Evolutionary conservation across 2,888 invertebrate species (phyloP), one percentile per base, ranked within the genome.

Genomic region (Horisme vitalbata): DNA sequence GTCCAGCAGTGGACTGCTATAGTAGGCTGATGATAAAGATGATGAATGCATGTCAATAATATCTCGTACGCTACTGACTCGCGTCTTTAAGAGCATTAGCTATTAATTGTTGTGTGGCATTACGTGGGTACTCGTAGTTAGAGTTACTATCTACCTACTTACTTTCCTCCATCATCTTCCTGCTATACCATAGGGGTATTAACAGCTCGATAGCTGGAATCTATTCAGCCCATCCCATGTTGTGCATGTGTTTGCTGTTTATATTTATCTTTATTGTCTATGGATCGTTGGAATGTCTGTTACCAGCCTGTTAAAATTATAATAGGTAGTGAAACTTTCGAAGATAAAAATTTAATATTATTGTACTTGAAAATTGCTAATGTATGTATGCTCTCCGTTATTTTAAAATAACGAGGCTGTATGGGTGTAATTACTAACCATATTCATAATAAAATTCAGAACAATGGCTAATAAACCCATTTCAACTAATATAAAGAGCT

Each of bases 41-140:
- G n/a, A n/a, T n/a, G n/a, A n/a, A n/a, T 78, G 78, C 83, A 75
- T 75, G 74, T 82, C 79, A 73, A 80, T 84, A 85, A 85, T 86
- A 82, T 71, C 78, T 61, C 68, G 65, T 72, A 72, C 73, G 56
- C 59, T 62, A 35, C 65, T 79, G 85, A 86, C 68, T 87, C 86
- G 84, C 76, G 65, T 59, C 64, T 74, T 75, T 84, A 81, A 75
- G 78, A 78, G 52, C 74, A n/a, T n/a, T n/a, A n/a, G n/a, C n/a
- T n/a, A n/a, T n/a, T n/a, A n/a, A n/a, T n/a, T n/a, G n/a, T n/a
- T n/a, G n/a, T n/a, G n/a, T n/a, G n/a, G n/a, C n/a, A n/a, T n/a
- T n/a, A n/a, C n/a, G n/a, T n/a, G n/a, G n/a, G n/a, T n/a, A n/a
- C n/a, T n/a, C n/a, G n/a, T n/a, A n/a, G n/a, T n/a, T n/a, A n/a